These are phyloP conservation scores for Folsomia manolachei DNA, from an alignment of 2,888 invertebrate species.

Conservation along the genomic window DNA sequence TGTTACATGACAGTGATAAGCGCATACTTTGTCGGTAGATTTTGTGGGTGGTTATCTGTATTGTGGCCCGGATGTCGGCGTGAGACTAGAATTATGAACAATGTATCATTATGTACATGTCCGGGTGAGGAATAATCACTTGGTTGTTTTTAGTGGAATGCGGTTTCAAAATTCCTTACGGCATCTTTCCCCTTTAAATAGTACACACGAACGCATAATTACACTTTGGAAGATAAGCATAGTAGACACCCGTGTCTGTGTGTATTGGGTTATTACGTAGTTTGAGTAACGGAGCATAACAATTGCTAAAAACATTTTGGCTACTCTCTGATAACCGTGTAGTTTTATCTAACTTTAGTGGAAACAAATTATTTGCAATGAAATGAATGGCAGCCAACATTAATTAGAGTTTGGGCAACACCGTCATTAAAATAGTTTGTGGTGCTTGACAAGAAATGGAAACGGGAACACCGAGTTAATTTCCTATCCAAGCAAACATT, in stretches of 20 bases:
- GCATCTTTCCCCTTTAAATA: not conserved
- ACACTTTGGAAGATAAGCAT: no score
- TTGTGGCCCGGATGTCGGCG: no score
- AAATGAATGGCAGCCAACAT: not conserved
- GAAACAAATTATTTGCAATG: not conserved
- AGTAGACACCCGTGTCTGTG: no score
- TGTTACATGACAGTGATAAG: not conserved
- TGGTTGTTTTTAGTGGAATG: not conserved
- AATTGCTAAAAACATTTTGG: no score
- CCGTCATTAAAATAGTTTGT: not conserved
- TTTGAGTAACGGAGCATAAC: no score
- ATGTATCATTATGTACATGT: not conserved
- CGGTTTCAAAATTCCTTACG: not conserved
- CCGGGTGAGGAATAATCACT: not conserved
- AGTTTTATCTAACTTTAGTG: not conserved
- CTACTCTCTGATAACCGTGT: no score
- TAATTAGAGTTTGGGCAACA: not conserved
- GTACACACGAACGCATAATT: no score
- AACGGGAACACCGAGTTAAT: no score
- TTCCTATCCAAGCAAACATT: no score
- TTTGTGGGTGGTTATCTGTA: not conserved
- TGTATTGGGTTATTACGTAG: no score
- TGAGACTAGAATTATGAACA: no score
- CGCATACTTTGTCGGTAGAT: not conserved
- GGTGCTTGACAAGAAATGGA: not conserved